These are phyloP conservation scores for Drosophila busckii DNA, from an alignment of 1,140 invertebrate genomes.

Conservation along the genomic window DNA sequence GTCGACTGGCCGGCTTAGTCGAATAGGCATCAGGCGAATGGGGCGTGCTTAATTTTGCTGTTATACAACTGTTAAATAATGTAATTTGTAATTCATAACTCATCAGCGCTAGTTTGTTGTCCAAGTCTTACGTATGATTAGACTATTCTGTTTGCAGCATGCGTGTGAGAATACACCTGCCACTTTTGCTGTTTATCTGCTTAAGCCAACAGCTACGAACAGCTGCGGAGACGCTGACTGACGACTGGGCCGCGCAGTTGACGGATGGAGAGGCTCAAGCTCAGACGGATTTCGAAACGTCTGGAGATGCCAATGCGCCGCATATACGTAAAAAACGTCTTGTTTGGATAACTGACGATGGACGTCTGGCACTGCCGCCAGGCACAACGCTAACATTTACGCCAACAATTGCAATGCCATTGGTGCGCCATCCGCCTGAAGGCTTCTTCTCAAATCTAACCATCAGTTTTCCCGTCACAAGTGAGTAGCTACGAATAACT, in stretches of 20 bases:
- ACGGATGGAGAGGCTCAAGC: constrained; percentile 41
- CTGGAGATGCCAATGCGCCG: constrained; percentile 66
- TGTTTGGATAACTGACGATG: constrained; percentile 90
- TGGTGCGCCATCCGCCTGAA: constrained; percentile 89
- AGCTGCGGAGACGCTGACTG: constrained; percentile 28
- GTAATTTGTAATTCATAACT: constrained; percentile 21
- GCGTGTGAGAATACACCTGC: constrained; percentile 9
- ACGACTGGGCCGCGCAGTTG: constrained; percentile 41
- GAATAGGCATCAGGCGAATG: too few species aligned
- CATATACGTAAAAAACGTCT: constrained; percentile 89
- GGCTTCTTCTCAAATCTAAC: constrained; percentile 92
- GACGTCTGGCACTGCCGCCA: constrained; percentile 88
- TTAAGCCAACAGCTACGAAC: constrained; percentile 20
- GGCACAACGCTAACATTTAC: constrained; percentile 89
- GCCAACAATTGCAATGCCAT: constrained; percentile 88
- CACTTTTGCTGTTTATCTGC: constrained; percentile 17
- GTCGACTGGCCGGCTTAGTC: too few species aligned
- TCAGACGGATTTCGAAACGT: constrained; percentile 5
- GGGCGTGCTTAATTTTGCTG: constrained; percentile 24
- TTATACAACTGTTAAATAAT: constrained; percentile 66
- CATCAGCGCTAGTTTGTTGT: constrained; percentile 26
- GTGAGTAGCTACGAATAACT: constrained; percentile 82
- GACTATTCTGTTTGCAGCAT: constrained; percentile 16
- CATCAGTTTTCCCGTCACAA: constrained; percentile 91
- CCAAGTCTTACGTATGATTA: constrained; percentile 35